Conservation (phyloP, 2,888 invertebrate genomes). For the Panopea generosa region DNA sequence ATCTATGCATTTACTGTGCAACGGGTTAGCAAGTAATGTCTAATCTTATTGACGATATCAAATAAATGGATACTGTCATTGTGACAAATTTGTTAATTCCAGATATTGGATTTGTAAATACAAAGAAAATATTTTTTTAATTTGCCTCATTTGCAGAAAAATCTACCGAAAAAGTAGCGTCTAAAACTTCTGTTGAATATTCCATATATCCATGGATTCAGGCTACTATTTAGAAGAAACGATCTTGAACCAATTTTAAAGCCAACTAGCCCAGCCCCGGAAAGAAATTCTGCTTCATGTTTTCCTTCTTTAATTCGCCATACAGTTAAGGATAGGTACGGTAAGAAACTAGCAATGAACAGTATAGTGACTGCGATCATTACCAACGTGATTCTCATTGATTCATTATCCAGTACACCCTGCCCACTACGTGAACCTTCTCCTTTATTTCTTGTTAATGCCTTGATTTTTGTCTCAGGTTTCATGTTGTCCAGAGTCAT, state of each 20-base stretch:
- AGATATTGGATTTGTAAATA: no score
- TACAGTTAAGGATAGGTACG: constrained; percentile 46
- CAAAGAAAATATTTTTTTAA: no score
- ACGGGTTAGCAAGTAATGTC: no score
- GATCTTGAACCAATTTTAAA: constrained; percentile 5
- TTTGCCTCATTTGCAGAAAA: not conserved
- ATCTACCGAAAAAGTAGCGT: no score
- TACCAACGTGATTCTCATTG: constrained; percentile 42
- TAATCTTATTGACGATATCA: no score
- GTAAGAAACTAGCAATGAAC: constrained; percentile 61
- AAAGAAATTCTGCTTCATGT: constrained; percentile 3
- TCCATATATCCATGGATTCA: constrained; percentile 16
- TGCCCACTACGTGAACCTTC: no score
- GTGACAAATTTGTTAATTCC: no score
- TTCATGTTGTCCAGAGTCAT: no score
- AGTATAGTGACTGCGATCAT: constrained; percentile 56
- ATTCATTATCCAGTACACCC: constrained; percentile 20
- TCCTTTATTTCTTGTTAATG: not conserved
- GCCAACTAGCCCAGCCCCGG: constrained; percentile 1
- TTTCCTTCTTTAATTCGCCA: constrained; percentile 11
- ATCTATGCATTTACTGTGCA: no score
- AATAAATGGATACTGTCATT: no score
- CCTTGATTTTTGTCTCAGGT: not conserved
- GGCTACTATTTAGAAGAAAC: constrained; percentile 10
- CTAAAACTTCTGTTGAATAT: constrained; percentile 18